Evolutionary conservation across 2,797 vertebrate species (phyloP).

Genomic region (Mareca strepera): DNA sequence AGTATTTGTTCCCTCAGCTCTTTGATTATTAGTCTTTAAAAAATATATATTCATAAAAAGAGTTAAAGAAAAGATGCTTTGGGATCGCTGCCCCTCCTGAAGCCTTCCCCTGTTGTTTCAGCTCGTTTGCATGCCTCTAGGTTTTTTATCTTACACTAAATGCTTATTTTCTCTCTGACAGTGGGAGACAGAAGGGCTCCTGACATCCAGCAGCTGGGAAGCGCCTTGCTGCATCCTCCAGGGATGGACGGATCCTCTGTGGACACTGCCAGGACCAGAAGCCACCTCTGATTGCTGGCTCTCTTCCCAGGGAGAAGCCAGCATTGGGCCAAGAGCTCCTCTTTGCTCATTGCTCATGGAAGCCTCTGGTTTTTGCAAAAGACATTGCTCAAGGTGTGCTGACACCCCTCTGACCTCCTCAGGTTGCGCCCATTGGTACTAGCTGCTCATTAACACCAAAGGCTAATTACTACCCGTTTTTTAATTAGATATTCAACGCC

Average conservation of each 20-base stretch:
- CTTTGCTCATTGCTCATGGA: fast-evolving
- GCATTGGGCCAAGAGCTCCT: not conserved
- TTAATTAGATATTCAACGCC: not conserved
- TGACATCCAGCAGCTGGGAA: not conserved
- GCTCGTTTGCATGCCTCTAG: not conserved
- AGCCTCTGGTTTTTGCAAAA: not conserved
- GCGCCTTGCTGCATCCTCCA: not conserved
- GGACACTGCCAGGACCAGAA: not conserved
- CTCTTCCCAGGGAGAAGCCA: not conserved
- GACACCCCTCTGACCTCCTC: not conserved
- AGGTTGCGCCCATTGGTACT: not conserved
- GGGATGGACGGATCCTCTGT: not conserved
- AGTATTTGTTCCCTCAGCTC: not conserved
- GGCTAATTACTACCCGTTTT: not conserved
- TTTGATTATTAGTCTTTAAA: not conserved
- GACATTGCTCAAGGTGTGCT: not conserved
- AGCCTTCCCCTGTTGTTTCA: not conserved
- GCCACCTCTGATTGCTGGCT: not conserved
- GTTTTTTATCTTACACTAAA: not conserved
- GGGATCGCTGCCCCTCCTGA: not conserved
- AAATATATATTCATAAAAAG: not conserved
- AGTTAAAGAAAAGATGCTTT: not conserved
- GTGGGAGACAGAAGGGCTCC: not conserved
- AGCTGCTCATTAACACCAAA: not conserved
- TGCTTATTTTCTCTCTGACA: not conserved